Evolutionary conservation across 2,888 invertebrate species (phyloP), one percentile per base, ranked within the genome.

Genomic region (Ophraella communa): DNA sequence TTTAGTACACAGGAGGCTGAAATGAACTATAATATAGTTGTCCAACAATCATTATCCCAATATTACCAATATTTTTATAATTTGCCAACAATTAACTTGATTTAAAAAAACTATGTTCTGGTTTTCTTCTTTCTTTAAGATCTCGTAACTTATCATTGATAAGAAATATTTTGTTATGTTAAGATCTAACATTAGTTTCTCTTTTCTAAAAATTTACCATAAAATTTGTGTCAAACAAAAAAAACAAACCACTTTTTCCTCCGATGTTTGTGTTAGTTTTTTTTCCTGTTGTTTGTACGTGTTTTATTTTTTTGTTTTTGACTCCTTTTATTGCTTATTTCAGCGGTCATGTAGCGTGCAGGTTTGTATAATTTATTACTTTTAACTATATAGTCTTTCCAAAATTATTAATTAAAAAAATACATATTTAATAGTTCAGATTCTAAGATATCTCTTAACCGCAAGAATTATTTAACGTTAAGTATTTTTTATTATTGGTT

Each of bases 321-420:
- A 17, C 30, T 11, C 59, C 14, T 42, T 53, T 39, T 39, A 17
- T 11, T 52, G 14, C 23, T 23, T 39, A 10, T 52, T 42, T 21
- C 44, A 24, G 20, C n/a, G 30, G 30, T 18, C 18, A 11, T 35
- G 3, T 44, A 44, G 27, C 49, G 23, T 18, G 33, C 52, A 60
- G 60, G 60, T 60, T 60, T 60, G 60, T 60, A 60, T 60, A 60
- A n/a, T n/a, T n/a, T n/a, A n/a, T n/a, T n/a, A n/a, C n/a, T 30
- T 30, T 30, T 7, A 24, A 30, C 11, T 2, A 30, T 30, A 30
- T 17, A 14, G 17, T 14, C 39, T 39, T 39, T 39, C 39, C 7
- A 17, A 39, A n/a, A 39, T 17, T 17, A 39, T 17, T 17, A 7
- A 17, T 17, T 14, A 14, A 4, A 39, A 5, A 39, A 14, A 39